Conservation (phyloP, 1,140 invertebrate genomes). For the Chrysomallon squamiferum region DNA sequence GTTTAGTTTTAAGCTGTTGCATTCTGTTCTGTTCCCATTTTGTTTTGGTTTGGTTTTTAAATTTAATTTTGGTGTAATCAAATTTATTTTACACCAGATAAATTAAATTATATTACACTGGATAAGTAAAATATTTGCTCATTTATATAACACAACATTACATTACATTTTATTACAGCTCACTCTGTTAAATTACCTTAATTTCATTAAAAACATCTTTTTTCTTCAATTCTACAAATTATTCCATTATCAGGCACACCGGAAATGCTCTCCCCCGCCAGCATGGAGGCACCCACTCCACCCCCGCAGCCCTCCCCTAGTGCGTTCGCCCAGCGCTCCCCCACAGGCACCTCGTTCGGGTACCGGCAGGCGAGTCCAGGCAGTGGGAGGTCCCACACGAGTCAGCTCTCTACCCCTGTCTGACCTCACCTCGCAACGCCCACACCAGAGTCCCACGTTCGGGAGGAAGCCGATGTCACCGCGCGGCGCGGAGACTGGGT, state of each 20-base stretch:
- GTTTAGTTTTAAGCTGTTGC: too few relatives aligned
- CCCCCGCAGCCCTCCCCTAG: conserved; percentile 57
- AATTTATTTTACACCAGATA: too few relatives aligned
- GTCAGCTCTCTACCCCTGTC: neutral
- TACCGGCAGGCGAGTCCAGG: conserved; percentile 18
- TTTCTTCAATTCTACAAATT: too few relatives aligned
- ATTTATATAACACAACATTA: too few relatives aligned
- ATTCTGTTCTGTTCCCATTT: too few relatives aligned
- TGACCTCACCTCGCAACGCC: conserved; percentile 8
- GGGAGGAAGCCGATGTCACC: conserved; percentile 15
- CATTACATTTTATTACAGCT: too few relatives aligned
- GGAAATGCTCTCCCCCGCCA: conserved; percentile 56
- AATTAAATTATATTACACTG: too few relatives aligned
- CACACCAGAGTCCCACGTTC: conserved; percentile 14
- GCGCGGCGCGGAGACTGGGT: neutral
- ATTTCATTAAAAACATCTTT: neutral
- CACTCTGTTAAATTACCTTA: too few relatives aligned
- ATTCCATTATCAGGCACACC: conserved; percentile 43
- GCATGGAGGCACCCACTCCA: conserved; percentile 48
- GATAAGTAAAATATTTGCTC: too few relatives aligned
- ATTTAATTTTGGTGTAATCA: too few relatives aligned
- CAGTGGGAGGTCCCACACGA: neutral
- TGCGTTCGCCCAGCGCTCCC: conserved; percentile 37
- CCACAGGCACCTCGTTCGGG: conserved; percentile 8
- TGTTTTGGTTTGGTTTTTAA: too few relatives aligned